These are phyloP conservation scores for Micropoecilia bifurca DNA, from an alignment of 2,797 vertebrate genomes.

Conservation along the genomic window DNA sequence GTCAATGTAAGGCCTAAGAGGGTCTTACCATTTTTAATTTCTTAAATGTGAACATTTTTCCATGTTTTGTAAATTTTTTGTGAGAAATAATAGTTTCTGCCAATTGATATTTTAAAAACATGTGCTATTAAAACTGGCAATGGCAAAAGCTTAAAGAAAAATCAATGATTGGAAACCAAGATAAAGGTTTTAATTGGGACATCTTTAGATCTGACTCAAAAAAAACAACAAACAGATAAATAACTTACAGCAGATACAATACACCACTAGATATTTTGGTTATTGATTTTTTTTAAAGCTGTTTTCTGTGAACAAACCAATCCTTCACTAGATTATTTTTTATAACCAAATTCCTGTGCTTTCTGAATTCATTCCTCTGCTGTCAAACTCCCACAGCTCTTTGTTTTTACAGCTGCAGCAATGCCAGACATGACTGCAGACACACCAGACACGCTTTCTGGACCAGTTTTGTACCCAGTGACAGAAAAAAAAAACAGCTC, in stretches of 20 bases:
- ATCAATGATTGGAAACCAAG: background rate
- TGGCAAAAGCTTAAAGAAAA: background rate
- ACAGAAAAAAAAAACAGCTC: conserved; percentile 35
- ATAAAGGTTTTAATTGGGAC: background rate
- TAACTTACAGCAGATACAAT: background rate
- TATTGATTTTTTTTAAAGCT: conserved; percentile 1
- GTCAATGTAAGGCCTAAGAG: background rate
- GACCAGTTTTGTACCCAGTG: conserved; percentile 42
- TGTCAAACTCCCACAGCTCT: conserved; percentile 4
- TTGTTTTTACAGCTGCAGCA: conserved; percentile 43
- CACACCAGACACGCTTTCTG: conserved; percentile 46
- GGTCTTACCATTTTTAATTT: background rate
- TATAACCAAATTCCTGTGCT: conserved; percentile 20
- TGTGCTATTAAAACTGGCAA: background rate
- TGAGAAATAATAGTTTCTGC: background rate
- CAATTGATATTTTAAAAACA: background rate
- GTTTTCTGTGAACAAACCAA: conserved; percentile 18
- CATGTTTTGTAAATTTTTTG: background rate
- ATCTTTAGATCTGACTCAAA: background rate
- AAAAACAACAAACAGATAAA: background rate
- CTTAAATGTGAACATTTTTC: background rate
- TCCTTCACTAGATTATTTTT: conserved; percentile 1
- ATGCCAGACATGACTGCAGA: conserved; percentile 51
- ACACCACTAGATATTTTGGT: background rate
- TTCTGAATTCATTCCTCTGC: conserved; percentile 17